Evolutionary conservation across 2,797 vertebrate species (phyloP).

Genomic region (Crotalus adamanteus): DNA sequence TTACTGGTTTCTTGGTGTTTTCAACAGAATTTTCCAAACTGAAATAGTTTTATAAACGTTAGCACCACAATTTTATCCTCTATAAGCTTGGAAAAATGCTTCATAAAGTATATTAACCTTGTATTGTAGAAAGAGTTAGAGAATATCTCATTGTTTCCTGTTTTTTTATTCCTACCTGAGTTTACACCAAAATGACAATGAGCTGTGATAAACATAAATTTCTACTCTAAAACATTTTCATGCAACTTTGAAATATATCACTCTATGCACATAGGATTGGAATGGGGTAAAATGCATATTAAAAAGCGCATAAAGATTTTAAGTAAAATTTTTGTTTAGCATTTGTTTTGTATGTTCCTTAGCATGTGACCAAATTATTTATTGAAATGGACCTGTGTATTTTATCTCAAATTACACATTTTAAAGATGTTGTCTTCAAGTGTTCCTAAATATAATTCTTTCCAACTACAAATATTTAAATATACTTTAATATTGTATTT

Average conservation of each 20-base stretch:
- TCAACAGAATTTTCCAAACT: slow-evolving; percentile 7
- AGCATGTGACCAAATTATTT: not conserved
- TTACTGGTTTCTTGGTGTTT: slow-evolving; percentile 31
- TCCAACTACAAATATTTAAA: not conserved
- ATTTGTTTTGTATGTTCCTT: not conserved
- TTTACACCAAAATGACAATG: not conserved
- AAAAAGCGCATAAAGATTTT: not conserved
- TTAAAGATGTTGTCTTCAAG: not conserved
- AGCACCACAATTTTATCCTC: slow-evolving; percentile 35
- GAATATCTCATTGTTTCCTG: slow-evolving; percentile 13
- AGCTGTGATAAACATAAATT: not conserved
- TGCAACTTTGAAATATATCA: not conserved
- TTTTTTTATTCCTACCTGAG: not conserved
- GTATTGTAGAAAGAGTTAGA: slow-evolving; percentile 7
- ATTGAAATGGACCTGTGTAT: not conserved
- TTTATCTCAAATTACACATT: not conserved
- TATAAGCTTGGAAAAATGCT: slow-evolving; percentile 41
- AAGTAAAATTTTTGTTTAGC: not conserved
- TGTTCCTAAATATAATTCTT: not conserved
- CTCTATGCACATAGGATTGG: not conserved
- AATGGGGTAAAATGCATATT: not conserved
- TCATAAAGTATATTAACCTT: slow-evolving; percentile 36
- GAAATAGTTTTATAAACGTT: slow-evolving; percentile 41
- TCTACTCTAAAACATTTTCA: not conserved
- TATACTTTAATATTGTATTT: not conserved